phyloP scores from a whole-genome alignment of 2,888 invertebrate species.

The Sminthurides aquaticus region DNA sequence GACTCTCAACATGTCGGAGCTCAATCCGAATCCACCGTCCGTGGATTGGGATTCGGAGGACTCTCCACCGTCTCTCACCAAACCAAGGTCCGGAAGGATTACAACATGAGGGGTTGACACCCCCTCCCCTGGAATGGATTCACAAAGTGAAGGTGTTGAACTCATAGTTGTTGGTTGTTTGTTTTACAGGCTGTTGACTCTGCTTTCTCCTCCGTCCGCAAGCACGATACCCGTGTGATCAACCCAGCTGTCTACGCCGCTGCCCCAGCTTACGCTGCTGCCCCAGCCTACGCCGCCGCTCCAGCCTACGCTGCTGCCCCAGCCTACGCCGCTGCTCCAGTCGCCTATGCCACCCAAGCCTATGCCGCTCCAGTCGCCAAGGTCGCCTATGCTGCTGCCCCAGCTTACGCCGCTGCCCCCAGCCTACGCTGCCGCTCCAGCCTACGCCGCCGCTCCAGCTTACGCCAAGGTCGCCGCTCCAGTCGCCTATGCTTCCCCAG shows the following conservation, averaged over 20 bases:
- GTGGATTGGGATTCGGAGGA: slow-evolving; percentile 35
- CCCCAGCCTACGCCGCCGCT: slow-evolving; percentile 8
- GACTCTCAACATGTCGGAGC: slow-evolving; percentile 26
- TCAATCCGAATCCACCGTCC: slow-evolving; percentile 34
- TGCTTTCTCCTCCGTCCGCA: slow-evolving; percentile 32
- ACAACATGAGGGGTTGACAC: no score
- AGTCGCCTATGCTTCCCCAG: slow-evolving; percentile 6
- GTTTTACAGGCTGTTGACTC: slow-evolving; percentile 27
- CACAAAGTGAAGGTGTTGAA: no score
- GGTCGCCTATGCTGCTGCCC: slow-evolving; percentile 12
- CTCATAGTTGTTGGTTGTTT: no score
- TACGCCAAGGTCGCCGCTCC: slow-evolving; percentile 18
- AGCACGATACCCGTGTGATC: slow-evolving; percentile 37
- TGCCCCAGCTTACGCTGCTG: slow-evolving; percentile 17
- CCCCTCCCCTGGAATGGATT: no score
- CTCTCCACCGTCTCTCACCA: slow-evolving; percentile 29
- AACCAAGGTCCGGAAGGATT: slow-evolving; percentile 19
- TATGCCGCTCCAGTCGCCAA: slow-evolving; percentile 13
- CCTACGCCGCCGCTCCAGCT: slow-evolving; percentile 17
- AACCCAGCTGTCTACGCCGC: slow-evolving; percentile 28
- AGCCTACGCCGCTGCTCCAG: slow-evolving; percentile 20
- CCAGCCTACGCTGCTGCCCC: slow-evolving; percentile 2
- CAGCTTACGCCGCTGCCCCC: slow-evolving; percentile 1
- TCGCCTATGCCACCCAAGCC: slow-evolving; percentile 18
- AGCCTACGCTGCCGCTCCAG: slow-evolving; percentile 12